Conservation (phyloP, 1,140 invertebrate species). For the Lordiphosa stackelbergi region DNA sequence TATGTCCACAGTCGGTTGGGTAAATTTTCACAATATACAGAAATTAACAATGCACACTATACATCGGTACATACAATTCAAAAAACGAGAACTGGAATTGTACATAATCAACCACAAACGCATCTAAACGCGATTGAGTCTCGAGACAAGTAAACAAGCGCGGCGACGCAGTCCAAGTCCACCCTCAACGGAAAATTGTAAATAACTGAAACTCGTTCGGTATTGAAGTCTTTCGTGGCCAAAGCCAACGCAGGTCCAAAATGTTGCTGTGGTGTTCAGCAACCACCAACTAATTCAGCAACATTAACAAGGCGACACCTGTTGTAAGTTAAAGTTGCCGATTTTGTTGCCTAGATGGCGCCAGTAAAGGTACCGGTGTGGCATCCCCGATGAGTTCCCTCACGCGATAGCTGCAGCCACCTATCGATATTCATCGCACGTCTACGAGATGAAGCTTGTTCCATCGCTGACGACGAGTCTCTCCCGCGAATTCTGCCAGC, state of each 20-base stretch:
- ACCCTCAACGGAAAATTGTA: constrained; percentile 45
- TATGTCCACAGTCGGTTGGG: neutral
- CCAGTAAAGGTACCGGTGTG: too few species aligned
- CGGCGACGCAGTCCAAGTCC: constrained; percentile 19
- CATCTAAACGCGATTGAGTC: constrained; percentile 11
- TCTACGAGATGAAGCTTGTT: too few species aligned
- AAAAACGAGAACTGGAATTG: constrained; percentile 5
- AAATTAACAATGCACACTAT: constrained; percentile 5
- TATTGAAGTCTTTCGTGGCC: constrained; percentile 60
- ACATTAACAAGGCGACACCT: too few species aligned
- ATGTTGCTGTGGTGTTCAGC: too few species aligned
- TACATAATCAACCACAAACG: constrained; percentile 30
- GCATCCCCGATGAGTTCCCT: too few species aligned
- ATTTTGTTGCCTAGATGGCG: too few species aligned
- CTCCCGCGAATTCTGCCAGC: too few species aligned
- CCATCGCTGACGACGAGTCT: too few species aligned
- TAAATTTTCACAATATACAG: constrained; percentile 2
- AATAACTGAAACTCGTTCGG: constrained; percentile 60
- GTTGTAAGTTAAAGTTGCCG: too few species aligned
- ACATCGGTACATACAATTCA: constrained; percentile 1
- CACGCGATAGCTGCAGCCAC: too few species aligned
- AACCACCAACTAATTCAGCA: too few species aligned
- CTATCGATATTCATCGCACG: too few species aligned
- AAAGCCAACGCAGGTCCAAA: constrained; percentile 1
- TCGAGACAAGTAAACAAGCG: constrained; percentile 24